Evolutionary conservation across 2,888 invertebrate species (phyloP).

Genomic region (Hermodice carunculata): DNA sequence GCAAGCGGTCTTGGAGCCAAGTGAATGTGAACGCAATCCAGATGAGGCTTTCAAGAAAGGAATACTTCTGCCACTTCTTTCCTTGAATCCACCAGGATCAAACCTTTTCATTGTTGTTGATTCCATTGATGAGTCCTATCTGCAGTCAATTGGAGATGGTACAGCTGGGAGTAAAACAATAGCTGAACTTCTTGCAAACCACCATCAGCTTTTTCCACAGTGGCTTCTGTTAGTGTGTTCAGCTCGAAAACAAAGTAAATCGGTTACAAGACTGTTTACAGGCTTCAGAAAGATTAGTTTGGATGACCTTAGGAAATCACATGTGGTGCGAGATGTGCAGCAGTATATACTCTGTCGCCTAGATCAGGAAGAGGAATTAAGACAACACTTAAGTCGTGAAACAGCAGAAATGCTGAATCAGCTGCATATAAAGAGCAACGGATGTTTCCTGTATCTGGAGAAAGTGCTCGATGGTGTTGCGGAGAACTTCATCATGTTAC

Average conservation of each 20-base stretch:
- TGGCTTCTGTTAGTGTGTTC: conserved; percentile 94
- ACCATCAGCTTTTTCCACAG: conserved; percentile 91
- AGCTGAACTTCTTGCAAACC: conserved; percentile 84
- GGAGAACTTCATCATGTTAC: conserved; percentile 90
- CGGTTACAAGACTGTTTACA: conserved; percentile 79
- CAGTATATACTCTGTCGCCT: conserved; percentile 89
- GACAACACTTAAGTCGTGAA: conserved; percentile 89
- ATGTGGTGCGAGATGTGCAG: conserved; percentile 93
- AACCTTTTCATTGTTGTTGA: conserved; percentile 89
- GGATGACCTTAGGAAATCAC: conserved; percentile 86
- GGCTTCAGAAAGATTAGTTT: conserved; percentile 90
- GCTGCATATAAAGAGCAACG: conserved; percentile 95
- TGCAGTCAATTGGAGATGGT: conserved; percentile 49
- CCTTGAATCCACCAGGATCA: conserved; percentile 85
- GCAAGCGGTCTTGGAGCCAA: conserved; percentile 82
- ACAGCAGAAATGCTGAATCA: conserved; percentile 96
- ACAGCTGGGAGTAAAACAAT: conserved; percentile 60
- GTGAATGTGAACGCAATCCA: conserved; percentile 86
- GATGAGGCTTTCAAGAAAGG: conserved; percentile 93
- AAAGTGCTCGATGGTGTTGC: conserved; percentile 84
- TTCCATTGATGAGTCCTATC: conserved; percentile 84
- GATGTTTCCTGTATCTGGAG: conserved; percentile 72
- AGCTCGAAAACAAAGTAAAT: conserved; percentile 82
- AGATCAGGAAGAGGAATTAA: conserved; percentile 88
- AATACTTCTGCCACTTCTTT: conserved; percentile 86